Base-by-base conservation (phyloP, 2,888 invertebrate genomes). In the Cataglyphis livida region DNA sequence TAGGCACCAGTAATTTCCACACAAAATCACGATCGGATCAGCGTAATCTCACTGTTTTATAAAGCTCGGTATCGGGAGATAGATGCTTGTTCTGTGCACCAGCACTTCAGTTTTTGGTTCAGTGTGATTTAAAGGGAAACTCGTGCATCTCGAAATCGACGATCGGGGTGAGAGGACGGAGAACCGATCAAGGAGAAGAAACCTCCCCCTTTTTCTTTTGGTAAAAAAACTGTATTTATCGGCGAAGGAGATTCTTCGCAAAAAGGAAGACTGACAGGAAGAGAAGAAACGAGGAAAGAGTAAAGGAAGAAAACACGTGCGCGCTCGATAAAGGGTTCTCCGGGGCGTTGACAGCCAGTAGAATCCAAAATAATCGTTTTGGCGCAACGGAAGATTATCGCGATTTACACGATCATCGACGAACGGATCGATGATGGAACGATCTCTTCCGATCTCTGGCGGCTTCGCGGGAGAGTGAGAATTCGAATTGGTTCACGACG, bases 271-370 rank as follows among this genome's bases (percentile, higher is more conserved):
- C 73, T 74, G 85, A 76, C 64, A 62, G 57, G 59, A 81, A 59
- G 35, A 35, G 28, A 81, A 76, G 59, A 79, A 74, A 68, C 65
- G 65, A 57, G 48, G 48, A 48, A 76, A 51, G 44, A 62, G 41
- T 68, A 68, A 54, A 62, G 35, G 32, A 35, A 25, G 32, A 75
- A 64, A 86, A 71, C 86, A 87, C 88, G 88, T 87, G 86, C 82
- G 88, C 87, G 84, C 65, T 87, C 86, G 88, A 87, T 86, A 86
- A 88, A 75, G 66, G 25, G 70, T 86, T 71, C 76, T 66, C 44
- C 57, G 70, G 83, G 64, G 81, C 68, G 73, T 38, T 12, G 25
- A 66, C 59, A 76, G 51, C 21, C 28, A 28, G 28, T 21, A 1
- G 25, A 32, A 44, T 59, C 21, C 15, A 44, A 35, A 51, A 41